Conservation (phyloP, 2,888 invertebrate genomes). For the Euzetes globulus region DNA sequence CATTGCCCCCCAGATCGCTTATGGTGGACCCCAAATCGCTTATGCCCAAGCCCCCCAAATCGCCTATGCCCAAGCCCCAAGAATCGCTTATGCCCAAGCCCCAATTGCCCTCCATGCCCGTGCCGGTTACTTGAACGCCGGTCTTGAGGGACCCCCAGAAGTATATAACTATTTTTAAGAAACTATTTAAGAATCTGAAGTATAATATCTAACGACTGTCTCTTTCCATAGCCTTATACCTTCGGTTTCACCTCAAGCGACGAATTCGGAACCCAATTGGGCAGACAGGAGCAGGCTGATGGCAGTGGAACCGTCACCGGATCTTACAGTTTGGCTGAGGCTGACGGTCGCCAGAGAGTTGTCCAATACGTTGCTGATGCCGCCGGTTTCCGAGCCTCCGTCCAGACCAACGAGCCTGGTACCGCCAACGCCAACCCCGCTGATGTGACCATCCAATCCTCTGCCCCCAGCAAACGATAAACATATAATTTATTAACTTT, state of each 20-base stretch:
- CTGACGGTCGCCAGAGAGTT: constrained; percentile 39
- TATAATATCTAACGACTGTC: not conserved
- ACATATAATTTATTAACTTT: not conserved
- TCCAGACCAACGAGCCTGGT: constrained; percentile 41
- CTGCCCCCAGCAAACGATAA: constrained; percentile 31
- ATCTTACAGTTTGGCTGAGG: constrained; percentile 39
- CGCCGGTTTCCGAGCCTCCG: constrained; percentile 40
- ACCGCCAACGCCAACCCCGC: constrained; percentile 40
- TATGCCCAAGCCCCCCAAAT: not conserved
- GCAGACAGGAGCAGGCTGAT: constrained; percentile 38
- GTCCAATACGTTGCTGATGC: constrained; percentile 42
- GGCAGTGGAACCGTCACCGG: constrained; percentile 39
- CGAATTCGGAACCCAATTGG: constrained; percentile 36
- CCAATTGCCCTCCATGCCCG: not conserved
- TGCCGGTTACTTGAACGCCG: not conserved
- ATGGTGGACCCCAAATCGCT: too few species aligned
- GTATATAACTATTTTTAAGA: too few species aligned
- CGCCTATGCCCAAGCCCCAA: not conserved
- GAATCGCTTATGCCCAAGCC: not conserved
- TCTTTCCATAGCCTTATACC: not conserved
- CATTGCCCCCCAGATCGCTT: too few species aligned
- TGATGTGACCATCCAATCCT: constrained; percentile 38
- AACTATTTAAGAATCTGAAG: not conserved
- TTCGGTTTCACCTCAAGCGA: not conserved
- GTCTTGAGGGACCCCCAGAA: not conserved